phyloP scores from a whole-genome alignment of 2,797 vertebrate species.

The Melanotaenia parkinsoni region DNA sequence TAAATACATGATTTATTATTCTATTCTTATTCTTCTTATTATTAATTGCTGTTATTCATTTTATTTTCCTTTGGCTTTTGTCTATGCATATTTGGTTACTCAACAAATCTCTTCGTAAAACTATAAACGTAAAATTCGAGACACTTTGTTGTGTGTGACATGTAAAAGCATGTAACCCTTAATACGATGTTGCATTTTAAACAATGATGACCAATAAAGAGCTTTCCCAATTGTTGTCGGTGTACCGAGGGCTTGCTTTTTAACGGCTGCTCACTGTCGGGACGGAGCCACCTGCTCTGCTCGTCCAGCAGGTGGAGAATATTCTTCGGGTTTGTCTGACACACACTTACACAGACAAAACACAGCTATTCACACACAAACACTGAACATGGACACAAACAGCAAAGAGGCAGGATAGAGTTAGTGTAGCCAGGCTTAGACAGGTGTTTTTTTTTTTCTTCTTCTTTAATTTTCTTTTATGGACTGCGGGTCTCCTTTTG shows the following conservation, averaged over 20 bases:
- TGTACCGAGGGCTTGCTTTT: constrained; percentile 96
- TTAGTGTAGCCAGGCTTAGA: constrained; percentile 85
- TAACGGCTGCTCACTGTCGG: constrained; percentile 77
- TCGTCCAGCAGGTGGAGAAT: constrained; percentile 66
- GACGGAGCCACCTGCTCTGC: constrained; percentile 69
- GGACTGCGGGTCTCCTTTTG: constrained; percentile 75
- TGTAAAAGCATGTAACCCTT: constrained; percentile 98
- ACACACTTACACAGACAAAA: constrained; percentile 63
- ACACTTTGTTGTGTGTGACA: constrained; percentile 98
- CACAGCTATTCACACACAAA: constrained; percentile 50
- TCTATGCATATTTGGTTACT: constrained; percentile 93
- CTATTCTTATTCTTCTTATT: constrained; percentile 65
- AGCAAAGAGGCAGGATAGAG: constrained; percentile 80
- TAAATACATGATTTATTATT: constrained; percentile 69
- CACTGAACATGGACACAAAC: constrained; percentile 51
- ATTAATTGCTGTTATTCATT: constrained; percentile 77
- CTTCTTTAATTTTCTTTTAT: constrained; percentile 54
- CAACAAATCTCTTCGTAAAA: constrained; percentile 80
- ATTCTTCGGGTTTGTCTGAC: constrained; percentile 68
- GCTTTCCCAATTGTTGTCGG: constrained; percentile 98
- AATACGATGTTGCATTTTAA: constrained; percentile 99
- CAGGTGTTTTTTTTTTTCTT: constrained; percentile 62
- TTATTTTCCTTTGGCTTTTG: constrained; percentile 84
- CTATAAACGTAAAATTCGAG: constrained; percentile 82
- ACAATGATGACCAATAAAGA: constrained; percentile 99